Conservation (phyloP, 2,888 invertebrate species). For the Microctonus hyperodae region DNA sequence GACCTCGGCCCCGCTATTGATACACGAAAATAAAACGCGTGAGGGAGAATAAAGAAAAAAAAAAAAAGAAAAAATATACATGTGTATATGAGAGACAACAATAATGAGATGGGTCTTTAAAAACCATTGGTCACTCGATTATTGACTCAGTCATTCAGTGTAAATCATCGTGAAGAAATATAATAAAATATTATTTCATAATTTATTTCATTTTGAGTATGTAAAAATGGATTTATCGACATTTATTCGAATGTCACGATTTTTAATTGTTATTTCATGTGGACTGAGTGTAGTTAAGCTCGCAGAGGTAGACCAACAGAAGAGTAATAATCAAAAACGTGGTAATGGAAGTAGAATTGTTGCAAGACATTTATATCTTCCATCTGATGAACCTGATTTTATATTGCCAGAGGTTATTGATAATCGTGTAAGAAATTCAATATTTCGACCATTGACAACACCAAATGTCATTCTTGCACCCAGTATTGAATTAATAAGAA, state of each 20-base stretch:
- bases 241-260: slow-evolving; percentile 20
- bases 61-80: background rate
- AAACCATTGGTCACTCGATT: slow-evolving; percentile 39
- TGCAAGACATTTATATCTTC: slow-evolving; percentile 43
- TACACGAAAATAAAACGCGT: slow-evolving; percentile 5
- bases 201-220: background rate
- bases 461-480: slow-evolving; percentile 21
- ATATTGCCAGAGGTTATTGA: slow-evolving; percentile 48
- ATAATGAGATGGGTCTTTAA: slow-evolving; percentile 46
- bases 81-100: slow-evolving; percentile 33
- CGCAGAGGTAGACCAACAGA: slow-evolving; percentile 20
- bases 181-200: background rate
- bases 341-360: slow-evolving; percentile 36
- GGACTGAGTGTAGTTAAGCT: slow-evolving; percentile 22
- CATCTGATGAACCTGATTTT: slow-evolving; percentile 39
- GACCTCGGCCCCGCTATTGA: background rate
- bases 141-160: slow-evolving; percentile 39
- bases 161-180: slow-evolving; percentile 32
- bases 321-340: slow-evolving; percentile 13
- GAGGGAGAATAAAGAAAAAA: too few species aligned
- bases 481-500: slow-evolving; percentile 31
- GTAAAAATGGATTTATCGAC: background rate
- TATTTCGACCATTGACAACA: slow-evolving; percentile 20
- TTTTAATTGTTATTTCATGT: slow-evolving; percentile 19
- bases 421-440: slow-evolving; percentile 43